A percentile compares a stretch with the other conserved stretches of the same genome.
phyloP scores from a whole-genome alignment of 2,888 invertebrate genomes.

The Hirtodrosophila histrioides region DNA sequence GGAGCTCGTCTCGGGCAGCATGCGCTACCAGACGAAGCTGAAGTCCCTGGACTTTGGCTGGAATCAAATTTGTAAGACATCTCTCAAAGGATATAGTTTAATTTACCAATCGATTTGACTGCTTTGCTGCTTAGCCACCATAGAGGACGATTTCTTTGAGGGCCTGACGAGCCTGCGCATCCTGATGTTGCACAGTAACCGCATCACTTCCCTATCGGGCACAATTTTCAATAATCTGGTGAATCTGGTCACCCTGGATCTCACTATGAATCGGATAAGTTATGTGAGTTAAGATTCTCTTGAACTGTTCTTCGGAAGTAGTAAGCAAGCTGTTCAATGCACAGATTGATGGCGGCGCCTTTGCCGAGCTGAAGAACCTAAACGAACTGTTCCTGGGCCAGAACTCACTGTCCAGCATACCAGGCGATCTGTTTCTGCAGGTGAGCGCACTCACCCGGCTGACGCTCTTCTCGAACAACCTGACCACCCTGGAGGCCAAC shows the following conservation, averaged over 20 bases:
- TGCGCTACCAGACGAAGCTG: conserved; percentile 85
- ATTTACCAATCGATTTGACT: neutral
- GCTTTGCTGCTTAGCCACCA: conserved; percentile 61
- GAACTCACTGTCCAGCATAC: conserved; percentile 85
- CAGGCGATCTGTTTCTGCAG: conserved; percentile 84
- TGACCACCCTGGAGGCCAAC: conserved; percentile 84
- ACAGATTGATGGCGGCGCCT: conserved; percentile 84
- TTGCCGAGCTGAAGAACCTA: conserved; percentile 84
- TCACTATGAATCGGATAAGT: conserved; percentile 82
- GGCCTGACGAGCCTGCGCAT: conserved; percentile 79
- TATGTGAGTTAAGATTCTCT: conserved; percentile 62
- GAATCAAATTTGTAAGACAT: conserved; percentile 85
- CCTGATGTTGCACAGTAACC: conserved; percentile 85
- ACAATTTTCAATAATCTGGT: conserved; percentile 78
- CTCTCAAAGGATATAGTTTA: neutral
- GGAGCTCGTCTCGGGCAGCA: conserved; percentile 85
- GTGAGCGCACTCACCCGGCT: conserved; percentile 85
- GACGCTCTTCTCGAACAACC: conserved; percentile 86
- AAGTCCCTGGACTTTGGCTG: conserved; percentile 87
- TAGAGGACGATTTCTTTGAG: conserved; percentile 81
- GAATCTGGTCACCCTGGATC: conserved; percentile 77
- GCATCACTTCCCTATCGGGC: conserved; percentile 82
- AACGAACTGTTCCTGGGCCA: conserved; percentile 86
- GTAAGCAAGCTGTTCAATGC: neutral
- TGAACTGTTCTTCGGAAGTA: neutral